Conservation (phyloP, 1,140 invertebrate genomes). For the Apolygus lucorum region DNA sequence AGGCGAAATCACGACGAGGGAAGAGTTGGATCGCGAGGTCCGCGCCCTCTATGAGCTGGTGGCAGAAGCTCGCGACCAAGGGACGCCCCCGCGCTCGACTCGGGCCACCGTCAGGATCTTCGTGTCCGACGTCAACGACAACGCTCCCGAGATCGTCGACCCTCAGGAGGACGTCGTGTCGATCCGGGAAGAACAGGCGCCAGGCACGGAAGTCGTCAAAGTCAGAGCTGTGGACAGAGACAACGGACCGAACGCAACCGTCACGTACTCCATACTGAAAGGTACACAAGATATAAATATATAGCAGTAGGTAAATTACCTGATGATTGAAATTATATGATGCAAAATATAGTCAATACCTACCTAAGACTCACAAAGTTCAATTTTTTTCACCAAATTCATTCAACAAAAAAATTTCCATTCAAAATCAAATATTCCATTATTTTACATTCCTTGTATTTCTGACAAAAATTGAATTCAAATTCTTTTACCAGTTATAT, state of each 20-base stretch:
- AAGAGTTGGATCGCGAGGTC: conserved; percentile 72
- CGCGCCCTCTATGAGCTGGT: conserved; percentile 68
- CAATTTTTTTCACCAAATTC: too few species aligned
- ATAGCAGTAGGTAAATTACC: too few species aligned
- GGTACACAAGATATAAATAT: too few species aligned
- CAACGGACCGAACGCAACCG: conserved; percentile 74
- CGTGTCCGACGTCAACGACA: conserved; percentile 83
- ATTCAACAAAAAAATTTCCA: too few species aligned
- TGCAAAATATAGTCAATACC: too few species aligned
- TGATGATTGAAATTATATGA: too few species aligned
- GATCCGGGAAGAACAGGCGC: conserved; percentile 77
- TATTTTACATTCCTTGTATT: too few species aligned
- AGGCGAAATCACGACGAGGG: conserved; percentile 78
- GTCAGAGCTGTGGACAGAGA: conserved; percentile 80
- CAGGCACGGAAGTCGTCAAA: conserved; percentile 72
- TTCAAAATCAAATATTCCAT: too few species aligned
- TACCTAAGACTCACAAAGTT: too few species aligned
- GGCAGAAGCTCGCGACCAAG: conserved; percentile 77
- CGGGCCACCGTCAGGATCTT: conserved; percentile 63
- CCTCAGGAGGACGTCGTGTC: conserved; percentile 78
- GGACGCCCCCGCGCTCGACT: conserved; percentile 60
- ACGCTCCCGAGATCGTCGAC: conserved; percentile 77
- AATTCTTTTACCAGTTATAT: too few species aligned
- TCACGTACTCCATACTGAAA: conserved; percentile 78
- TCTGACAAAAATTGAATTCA: too few species aligned